Evolutionary conservation across 2,888 invertebrate species (phyloP).

Genomic region (Sussaba pulchella): DNA sequence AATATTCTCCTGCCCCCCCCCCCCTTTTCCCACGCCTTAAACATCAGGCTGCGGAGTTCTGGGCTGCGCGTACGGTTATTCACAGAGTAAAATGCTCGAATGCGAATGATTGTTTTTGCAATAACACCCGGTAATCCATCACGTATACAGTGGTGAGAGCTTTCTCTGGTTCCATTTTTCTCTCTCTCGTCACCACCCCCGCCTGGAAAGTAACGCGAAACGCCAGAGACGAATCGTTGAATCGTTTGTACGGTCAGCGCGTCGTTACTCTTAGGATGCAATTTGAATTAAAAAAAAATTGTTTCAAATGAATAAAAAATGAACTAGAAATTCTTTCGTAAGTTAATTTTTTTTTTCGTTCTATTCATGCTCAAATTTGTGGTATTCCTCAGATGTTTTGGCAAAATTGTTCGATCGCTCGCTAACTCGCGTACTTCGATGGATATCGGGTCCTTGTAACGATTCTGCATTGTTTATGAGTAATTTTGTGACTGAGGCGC

Average conservation of each 20-base stretch:
- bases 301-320: too few species aligned
- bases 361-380: too few species aligned
- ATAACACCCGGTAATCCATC: slow-evolving; percentile 29
- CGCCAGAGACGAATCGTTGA: too few species aligned
- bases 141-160: slow-evolving; percentile 26
- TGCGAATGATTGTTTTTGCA: slow-evolving; percentile 11
- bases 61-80: slow-evolving; percentile 28
- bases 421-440: not conserved
- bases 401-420: slow-evolving; percentile 8
- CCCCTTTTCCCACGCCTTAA: too few species aligned
- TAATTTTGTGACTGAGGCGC: slow-evolving; percentile 53
- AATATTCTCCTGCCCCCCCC: slow-evolving; percentile 28
- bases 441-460: not conserved
- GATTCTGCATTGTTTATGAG: slow-evolving; percentile 60
- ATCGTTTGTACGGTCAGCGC: too few species aligned
- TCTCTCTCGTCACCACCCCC: too few species aligned
- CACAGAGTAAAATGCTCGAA: slow-evolving; percentile 40
- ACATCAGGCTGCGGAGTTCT: not conserved
- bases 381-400: slow-evolving; percentile 11
- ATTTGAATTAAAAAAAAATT: too few species aligned
- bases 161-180: too few species aligned
- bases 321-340: too few species aligned
- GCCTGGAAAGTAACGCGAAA: too few species aligned
- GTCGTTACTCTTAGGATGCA: too few species aligned
- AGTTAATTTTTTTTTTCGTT: too few species aligned